Conservation (phyloP, 2,113 vertebrate genomes). For the Poeciliopsis occidentalis region DNA sequence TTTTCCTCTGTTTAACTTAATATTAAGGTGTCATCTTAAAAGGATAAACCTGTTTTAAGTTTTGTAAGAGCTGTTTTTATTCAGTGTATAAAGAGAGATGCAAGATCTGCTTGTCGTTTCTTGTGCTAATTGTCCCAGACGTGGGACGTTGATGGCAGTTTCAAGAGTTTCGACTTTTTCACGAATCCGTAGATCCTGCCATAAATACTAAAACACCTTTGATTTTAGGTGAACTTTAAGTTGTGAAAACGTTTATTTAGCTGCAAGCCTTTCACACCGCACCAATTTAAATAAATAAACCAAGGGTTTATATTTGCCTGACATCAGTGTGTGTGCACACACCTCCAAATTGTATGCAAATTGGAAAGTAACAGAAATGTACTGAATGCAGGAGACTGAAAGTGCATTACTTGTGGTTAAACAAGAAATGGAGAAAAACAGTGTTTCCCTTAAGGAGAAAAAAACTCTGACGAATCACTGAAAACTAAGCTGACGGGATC, state of each 20-base stretch:
- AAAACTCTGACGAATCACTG: not conserved
- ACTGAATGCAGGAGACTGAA: not conserved
- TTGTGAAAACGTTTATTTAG: no score
- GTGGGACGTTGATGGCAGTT: not conserved
- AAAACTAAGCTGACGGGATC: no score
- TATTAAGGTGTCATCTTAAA: slow-evolving; percentile 66
- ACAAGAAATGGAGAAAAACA: not conserved
- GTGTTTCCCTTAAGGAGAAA: not conserved
- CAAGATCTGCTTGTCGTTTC: slow-evolving; percentile 37
- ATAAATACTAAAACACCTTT: no score
- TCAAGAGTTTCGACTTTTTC: no score
- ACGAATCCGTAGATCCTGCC: no score
- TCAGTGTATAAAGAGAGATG: slow-evolving; percentile 79
- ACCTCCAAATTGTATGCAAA: not conserved
- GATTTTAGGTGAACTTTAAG: no score
- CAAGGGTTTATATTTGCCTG: no score
- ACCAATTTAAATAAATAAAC: no score
- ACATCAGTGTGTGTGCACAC: not conserved
- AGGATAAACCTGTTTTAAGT: slow-evolving; percentile 67
- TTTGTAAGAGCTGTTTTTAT: slow-evolving; percentile 79
- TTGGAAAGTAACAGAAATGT: not conserved
- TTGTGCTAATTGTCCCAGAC: slow-evolving; percentile 5
- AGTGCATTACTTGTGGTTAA: not conserved
- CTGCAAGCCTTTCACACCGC: no score
- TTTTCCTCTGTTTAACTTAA: slow-evolving; percentile 73